Conservation (phyloP, 1,140 invertebrate genomes). For the Camponotus pennsylvanicus region DNA sequence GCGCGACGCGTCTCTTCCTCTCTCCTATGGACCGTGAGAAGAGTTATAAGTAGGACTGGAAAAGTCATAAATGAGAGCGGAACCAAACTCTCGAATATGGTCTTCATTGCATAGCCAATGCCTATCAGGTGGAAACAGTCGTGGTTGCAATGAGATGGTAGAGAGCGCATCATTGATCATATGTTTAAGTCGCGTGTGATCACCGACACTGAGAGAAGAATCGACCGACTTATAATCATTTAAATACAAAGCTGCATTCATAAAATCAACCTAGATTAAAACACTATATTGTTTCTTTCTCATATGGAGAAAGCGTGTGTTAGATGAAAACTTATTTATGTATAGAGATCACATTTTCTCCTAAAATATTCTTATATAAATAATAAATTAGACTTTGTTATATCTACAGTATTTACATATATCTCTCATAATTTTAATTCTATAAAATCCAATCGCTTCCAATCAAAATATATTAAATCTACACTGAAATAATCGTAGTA, state of each 20-base stretch:
- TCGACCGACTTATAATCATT: slow-evolving; percentile 30
- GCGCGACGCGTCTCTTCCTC: slow-evolving; percentile 57
- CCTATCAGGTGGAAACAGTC: slow-evolving; percentile 25
- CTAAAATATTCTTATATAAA: background rate
- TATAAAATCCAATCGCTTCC: background rate
- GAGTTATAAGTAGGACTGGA: slow-evolving; percentile 65
- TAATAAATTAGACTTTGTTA: background rate
- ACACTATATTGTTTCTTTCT: background rate
- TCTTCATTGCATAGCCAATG: slow-evolving; percentile 65
- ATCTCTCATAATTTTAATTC: background rate
- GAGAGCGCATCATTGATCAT: slow-evolving; percentile 27
- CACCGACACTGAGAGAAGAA: slow-evolving; percentile 18
- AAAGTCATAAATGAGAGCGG: slow-evolving; percentile 70
- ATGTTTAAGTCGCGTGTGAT: slow-evolving; percentile 3
- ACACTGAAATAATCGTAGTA: background rate
- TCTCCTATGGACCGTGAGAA: slow-evolving; percentile 46
- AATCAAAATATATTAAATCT: slow-evolving; percentile 23
- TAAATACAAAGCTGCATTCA: slow-evolving; percentile 41
- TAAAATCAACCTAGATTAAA: slow-evolving; percentile 1
- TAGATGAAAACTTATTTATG: background rate
- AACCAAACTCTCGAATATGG: slow-evolving; percentile 57
- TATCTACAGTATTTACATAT: background rate
- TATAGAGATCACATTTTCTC: background rate
- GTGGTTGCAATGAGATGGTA: slow-evolving; percentile 27
- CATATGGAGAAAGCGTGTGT: background rate